Conservation (phyloP, 2,888 invertebrate species). For the Dioctria rufipes region DNA sequence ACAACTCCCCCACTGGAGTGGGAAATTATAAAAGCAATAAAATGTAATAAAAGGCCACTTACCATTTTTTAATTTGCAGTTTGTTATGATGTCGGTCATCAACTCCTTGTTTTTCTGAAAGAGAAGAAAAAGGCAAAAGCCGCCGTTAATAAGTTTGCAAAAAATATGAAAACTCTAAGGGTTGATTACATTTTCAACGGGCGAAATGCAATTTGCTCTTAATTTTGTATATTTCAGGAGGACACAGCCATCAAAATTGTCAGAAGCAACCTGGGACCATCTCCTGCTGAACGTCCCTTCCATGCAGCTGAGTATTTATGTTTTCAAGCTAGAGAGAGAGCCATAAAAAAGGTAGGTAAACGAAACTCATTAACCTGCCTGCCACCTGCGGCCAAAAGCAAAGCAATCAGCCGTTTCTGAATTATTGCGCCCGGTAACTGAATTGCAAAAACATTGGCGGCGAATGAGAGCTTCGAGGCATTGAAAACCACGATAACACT, state of each 20-base stretch:
- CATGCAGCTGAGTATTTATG: conserved; percentile 29
- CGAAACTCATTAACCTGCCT: conserved; percentile 39
- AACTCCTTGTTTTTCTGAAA: conserved; percentile 82
- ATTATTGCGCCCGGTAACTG: conserved; percentile 4
- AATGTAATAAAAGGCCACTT: conserved; percentile 66
- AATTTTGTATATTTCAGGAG: conserved; percentile 62
- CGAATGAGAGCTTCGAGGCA: conserved; percentile 1
- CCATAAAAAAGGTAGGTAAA: conserved; percentile 9
- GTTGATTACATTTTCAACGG: conserved; percentile 17
- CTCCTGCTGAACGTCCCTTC: conserved; percentile 61
- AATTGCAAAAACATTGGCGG: conserved; percentile 15
- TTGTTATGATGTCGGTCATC: conserved; percentile 81
- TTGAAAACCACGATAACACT: conserved; percentile 14
- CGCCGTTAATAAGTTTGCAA: conserved; percentile 13
- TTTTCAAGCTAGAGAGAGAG: not conserved
- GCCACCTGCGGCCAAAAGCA: conserved; percentile 18
- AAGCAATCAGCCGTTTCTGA: conserved; percentile 4
- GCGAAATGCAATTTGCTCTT: conserved; percentile 55
- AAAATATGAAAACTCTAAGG: conserved; percentile 4
- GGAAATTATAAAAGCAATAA: not conserved
- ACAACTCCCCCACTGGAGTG: not conserved
- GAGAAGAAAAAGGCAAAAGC: conserved; percentile 59
- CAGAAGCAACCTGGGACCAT: conserved; percentile 67
- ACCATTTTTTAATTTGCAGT: conserved; percentile 80
- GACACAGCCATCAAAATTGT: conserved; percentile 65